A percentile compares a stretch with the other conserved stretches of the same genome.
These are phyloP conservation scores for Zonotrichia albicollis DNA, from an alignment of 2,797 vertebrate species.

Conservation along the genomic window DNA sequence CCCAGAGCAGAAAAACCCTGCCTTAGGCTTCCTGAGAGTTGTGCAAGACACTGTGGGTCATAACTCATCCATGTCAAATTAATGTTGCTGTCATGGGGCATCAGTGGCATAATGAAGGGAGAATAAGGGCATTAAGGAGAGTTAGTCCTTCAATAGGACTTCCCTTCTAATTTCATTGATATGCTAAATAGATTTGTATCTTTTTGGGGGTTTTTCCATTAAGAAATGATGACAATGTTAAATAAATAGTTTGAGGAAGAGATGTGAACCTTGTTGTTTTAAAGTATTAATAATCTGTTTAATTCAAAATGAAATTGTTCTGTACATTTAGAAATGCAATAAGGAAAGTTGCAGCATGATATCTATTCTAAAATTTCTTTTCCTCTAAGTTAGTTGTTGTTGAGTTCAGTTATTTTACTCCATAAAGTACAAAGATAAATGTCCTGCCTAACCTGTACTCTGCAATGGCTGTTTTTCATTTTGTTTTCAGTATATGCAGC, in stretches of 20 bases:
- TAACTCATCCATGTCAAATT: constrained; percentile 87
- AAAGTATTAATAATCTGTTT: background rate
- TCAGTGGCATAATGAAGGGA: constrained; percentile 73
- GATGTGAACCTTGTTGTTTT: background rate
- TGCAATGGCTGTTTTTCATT: background rate
- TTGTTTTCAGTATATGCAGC: background rate
- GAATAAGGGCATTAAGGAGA: constrained; percentile 78
- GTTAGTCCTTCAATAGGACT: constrained; percentile 75
- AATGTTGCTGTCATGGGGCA: constrained; percentile 86
- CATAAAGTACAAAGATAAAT: background rate
- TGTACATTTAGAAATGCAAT: background rate
- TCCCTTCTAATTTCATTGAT: constrained; percentile 35
- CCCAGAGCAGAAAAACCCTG: constrained; percentile 70
- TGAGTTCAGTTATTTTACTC: background rate
- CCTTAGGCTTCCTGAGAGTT: constrained; percentile 69
- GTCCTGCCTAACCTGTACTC: background rate
- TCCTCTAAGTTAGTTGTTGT: background rate
- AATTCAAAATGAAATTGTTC: background rate
- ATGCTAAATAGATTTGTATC: background rate
- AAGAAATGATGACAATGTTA: background rate
- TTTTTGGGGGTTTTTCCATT: rapidly evolving
- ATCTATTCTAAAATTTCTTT: background rate
- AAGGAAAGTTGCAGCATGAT: background rate
- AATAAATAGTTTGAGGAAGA: constrained; percentile 3
- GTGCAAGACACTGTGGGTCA: constrained; percentile 78